Evolutionary conservation across 1,140 invertebrate genomes (phyloP), one percentile per base, ranked within the genome.

Genomic region (Probaryconus sp.): DNA sequence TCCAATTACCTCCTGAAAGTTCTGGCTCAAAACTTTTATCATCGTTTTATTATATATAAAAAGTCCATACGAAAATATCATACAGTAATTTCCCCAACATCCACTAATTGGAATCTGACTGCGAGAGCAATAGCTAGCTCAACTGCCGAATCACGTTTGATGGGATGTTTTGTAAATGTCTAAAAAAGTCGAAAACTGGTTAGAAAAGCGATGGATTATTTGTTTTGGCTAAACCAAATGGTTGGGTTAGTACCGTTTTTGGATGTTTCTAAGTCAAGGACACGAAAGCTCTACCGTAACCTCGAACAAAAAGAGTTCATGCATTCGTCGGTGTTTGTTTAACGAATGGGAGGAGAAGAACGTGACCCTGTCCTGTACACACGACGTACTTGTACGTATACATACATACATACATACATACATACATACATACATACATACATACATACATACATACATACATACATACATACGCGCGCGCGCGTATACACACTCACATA

Each of bases 211-310:
- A 30, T 37, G n/a, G n/a, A n/a, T n/a, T n/a, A n/a, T 16, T 2
- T 9, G 18, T 26, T 16, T 61, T 20, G 16, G 18, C 16, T 58
- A 9, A 24, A 20, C 40, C n/a, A 63, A 51, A 14, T 31, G 37
- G 42, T n/a, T 20, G 31, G 13, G 24, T 61, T 70, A 70, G 67
- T 61, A 26, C 48, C 67, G 55, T 70, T 61, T 68, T 38, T 64
- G 13, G 7, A 21, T 18, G 33, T 14, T 43, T 11, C 20, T 20
- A 31, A 42, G 50, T 35, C 30, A 11, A 16, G 50, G 45, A 47
- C 20, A 58, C 9, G 30, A 9, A 55, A 56, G 28, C 37, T 64
- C 60, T 48, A 65, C 58, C 60, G 60, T 60, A 37, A 64, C 45
- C 45, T 56, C 48, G 56, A 63, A 70, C 51, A 58, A 70, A 53